These are phyloP conservation scores for Orientallactaga bullata DNA, from an alignment of 2,113 vertebrate genomes.

Conservation along the genomic window DNA sequence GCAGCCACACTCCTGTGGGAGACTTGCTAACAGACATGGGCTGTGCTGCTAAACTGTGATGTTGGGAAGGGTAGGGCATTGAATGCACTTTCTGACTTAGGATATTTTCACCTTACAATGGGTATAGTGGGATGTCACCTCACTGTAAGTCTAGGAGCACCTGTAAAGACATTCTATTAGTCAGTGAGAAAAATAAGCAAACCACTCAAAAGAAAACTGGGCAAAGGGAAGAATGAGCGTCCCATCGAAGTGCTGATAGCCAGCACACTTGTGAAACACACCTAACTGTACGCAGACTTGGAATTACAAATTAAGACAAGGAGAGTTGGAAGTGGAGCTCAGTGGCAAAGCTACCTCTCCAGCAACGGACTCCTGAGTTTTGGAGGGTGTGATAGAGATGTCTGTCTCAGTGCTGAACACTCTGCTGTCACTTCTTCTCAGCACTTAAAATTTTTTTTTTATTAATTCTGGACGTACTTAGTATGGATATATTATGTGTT, in stretches of 20 bases:
- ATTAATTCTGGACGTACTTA: too few species aligned
- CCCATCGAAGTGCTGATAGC: background rate
- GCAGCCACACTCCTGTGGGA: background rate
- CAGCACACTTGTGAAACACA: background rate
- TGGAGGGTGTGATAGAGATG: too few species aligned
- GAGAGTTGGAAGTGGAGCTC: background rate
- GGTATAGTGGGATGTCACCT: background rate
- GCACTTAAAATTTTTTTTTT: too few species aligned
- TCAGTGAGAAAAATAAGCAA: background rate
- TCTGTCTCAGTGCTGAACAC: too few species aligned
- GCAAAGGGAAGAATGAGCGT: constrained; percentile 16
- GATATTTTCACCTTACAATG: background rate
- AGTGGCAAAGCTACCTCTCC: background rate
- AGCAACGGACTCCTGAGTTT: too few species aligned
- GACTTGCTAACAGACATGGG: background rate
- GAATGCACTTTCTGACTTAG: too few species aligned
- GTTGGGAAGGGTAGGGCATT: background rate
- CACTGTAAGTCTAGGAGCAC: background rate
- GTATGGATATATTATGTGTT: too few species aligned
- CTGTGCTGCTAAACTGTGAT: background rate
- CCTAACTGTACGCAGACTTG: background rate
- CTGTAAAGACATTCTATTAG: background rate
- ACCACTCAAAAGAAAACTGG: background rate
- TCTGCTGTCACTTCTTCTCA: too few species aligned
- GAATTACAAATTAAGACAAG: background rate